A percentile compares a stretch with the other conserved stretches of the same genome.
Conservation (phyloP, 2,113 vertebrate genomes). For the Passerina amoena region DNA sequence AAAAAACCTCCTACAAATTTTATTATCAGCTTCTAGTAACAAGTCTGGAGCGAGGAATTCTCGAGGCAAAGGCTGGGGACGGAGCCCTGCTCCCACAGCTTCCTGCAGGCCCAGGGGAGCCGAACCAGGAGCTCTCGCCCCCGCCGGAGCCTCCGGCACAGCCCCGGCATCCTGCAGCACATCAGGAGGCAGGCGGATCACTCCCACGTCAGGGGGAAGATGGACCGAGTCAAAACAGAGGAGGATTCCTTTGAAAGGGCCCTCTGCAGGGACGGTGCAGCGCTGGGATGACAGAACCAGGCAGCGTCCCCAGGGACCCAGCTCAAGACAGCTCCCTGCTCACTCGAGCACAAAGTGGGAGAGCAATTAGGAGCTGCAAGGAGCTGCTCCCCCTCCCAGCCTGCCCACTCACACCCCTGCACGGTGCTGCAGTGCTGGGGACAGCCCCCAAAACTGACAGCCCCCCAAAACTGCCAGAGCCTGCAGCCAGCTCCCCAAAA, state of each 20-base stretch:
- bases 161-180: neutral
- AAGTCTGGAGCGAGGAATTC: neutral
- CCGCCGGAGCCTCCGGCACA: neutral
- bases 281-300: neutral
- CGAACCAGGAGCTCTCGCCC: neutral
- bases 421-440: rapidly evolving
- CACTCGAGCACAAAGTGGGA: slow-evolving; percentile 33
- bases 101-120: neutral
- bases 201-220: neutral
- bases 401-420: neutral
- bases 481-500: neutral
- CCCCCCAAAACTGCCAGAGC: neutral
- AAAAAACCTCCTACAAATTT: neutral
- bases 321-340: slow-evolving; percentile 1
- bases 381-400: slow-evolving; percentile 2
- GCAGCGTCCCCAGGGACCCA: neutral
- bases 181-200: neutral
- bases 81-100: neutral
- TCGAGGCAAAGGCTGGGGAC: neutral
- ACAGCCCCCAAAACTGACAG: neutral
- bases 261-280: neutral
- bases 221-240: neutral
- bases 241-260: neutral
- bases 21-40: neutral
- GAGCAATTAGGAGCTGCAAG: slow-evolving; percentile 24